Conservation (phyloP, 2,113 vertebrate genomes). For the Odontophorus gujanensis region DNA sequence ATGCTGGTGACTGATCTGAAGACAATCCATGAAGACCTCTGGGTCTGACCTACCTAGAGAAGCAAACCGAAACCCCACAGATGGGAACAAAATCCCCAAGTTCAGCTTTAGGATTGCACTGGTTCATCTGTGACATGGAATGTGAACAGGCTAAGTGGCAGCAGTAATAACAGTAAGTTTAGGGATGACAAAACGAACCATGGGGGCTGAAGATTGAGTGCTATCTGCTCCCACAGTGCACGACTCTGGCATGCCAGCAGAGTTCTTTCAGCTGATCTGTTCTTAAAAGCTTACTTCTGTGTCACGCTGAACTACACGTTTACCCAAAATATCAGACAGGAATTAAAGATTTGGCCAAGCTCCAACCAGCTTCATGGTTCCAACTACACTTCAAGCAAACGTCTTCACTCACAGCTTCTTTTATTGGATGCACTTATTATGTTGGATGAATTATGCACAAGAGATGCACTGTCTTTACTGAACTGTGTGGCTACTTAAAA, state of each 20-base stretch:
- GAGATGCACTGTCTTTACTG: not conserved
- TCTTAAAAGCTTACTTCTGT: not conserved
- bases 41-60: not conserved
- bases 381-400: not conserved
- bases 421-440: rapidly evolving
- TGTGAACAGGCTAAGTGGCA: rapidly evolving
- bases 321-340: not conserved
- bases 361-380: rapidly evolving
- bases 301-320: not conserved
- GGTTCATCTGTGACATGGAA: not conserved
- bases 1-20: not conserved
- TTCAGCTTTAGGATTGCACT: not conserved
- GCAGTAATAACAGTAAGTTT: not conserved
- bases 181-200: not conserved
- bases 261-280: not conserved
- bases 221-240: not conserved
- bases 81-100: not conserved
- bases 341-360: not conserved
- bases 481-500: not conserved
- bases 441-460: not conserved
- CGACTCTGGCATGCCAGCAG: rapidly evolving
- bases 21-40: not conserved
- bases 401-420: not conserved
- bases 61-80: not conserved
- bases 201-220: not conserved